Evolutionary conservation across 2,113 vertebrate genomes (phyloP).

Genomic region (Protobothrops mucrosquamatus): DNA sequence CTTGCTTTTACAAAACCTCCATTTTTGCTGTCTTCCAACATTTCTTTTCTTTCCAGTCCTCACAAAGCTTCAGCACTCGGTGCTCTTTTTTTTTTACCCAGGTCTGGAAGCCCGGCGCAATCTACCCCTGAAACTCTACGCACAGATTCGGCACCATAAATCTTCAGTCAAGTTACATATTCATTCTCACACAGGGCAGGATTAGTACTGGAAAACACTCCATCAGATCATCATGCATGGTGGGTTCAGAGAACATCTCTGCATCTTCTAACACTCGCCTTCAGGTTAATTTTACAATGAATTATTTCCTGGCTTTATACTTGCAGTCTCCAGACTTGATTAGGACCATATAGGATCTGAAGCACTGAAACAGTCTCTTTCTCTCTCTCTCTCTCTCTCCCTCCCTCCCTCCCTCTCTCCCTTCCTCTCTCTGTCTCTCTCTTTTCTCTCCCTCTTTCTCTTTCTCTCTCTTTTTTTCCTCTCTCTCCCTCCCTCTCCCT

Average conservation of each 20-base stretch:
- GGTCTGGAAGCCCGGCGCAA: neutral
- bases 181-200: neutral
- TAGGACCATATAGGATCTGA: neutral
- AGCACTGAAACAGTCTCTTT: neutral
- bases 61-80: neutral
- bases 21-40: neutral
- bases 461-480: too few species aligned
- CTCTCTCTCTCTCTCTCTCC: neutral
- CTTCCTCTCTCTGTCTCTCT: too few species aligned
- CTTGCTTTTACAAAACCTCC: neutral
- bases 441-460: too few species aligned
- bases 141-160: neutral
- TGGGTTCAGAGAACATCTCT: neutral
- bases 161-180: neutral
- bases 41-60: neutral
- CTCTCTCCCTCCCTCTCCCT: too few species aligned
- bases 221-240: too few species aligned
- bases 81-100: neutral
- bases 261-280: neutral
- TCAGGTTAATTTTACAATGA: neutral
- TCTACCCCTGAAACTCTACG: neutral
- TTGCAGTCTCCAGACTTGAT: neutral
- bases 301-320: neutral
- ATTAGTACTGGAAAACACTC: neutral
- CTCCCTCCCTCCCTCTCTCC: neutral